These are phyloP conservation scores for Tenebrio molitor DNA, from an alignment of 1,140 invertebrate genomes.

Conservation along the genomic window DNA sequence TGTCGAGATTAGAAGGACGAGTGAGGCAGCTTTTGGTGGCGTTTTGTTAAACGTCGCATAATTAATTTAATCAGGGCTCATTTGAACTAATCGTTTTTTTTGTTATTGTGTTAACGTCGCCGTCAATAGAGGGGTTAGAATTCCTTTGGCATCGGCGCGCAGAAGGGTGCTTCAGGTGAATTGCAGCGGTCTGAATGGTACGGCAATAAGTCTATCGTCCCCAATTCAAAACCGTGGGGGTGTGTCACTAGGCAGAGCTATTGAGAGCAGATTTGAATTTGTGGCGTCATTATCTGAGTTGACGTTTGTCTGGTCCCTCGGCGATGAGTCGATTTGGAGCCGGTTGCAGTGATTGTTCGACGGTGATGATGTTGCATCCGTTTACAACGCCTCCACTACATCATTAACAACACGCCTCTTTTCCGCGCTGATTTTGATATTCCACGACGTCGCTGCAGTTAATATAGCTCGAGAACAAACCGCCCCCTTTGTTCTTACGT, in stretches of 20 bases:
- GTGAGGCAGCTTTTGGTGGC: no score
- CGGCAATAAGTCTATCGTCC: conserved; percentile 41
- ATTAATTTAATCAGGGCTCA: conserved; percentile 27
- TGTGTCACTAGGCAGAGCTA: conserved; percentile 41
- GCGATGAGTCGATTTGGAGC: conserved; percentile 23
- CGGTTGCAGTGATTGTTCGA: conserved; percentile 32
- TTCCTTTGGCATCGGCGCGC: no score
- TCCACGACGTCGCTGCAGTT: conserved; percentile 18
- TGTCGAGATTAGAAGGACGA: conserved; percentile 5
- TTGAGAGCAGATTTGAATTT: conserved; percentile 42
- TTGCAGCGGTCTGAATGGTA: conserved; percentile 25
- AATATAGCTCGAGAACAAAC: conserved; percentile 3
- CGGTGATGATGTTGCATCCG: conserved; percentile 34
- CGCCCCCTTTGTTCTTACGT: conserved; percentile 21
- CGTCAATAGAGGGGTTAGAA: no score
- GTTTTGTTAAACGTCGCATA: conserved; percentile 24
- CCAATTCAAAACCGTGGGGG: conserved; percentile 41
- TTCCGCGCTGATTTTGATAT: conserved; percentile 22
- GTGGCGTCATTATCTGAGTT: conserved; percentile 43
- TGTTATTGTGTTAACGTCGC: no score
- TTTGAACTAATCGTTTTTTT: conserved; percentile 4
- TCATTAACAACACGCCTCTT: conserved; percentile 27
- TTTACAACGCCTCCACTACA: conserved; percentile 28
- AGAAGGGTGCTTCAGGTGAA: conserved; percentile 31
- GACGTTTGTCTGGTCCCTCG: conserved; percentile 39